A percentile compares a stretch with the other conserved stretches of the same genome.
These are phyloP conservation scores for Drusus annulatus DNA, from an alignment of 1,140 invertebrate species.

Conservation along the genomic window DNA sequence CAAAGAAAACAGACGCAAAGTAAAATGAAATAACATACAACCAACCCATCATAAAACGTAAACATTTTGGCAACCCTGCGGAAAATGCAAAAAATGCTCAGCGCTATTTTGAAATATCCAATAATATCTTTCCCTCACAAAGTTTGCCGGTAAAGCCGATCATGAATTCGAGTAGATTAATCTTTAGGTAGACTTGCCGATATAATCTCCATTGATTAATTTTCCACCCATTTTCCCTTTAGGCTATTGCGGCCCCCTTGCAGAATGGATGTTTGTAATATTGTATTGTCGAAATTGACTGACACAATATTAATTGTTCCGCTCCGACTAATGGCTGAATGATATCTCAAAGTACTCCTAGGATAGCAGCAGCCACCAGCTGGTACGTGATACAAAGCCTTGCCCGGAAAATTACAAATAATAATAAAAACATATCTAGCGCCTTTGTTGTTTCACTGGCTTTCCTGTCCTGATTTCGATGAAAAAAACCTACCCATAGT, in stretches of 20 bases:
- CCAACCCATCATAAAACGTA: no score
- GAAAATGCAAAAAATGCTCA: no score
- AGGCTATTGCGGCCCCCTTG: neutral
- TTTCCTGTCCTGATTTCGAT: no score
- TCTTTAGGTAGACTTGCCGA: constrained; percentile 13
- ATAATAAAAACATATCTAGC: constrained; percentile 2
- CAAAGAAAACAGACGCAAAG: no score
- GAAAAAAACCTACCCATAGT: no score
- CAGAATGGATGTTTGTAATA: constrained; percentile 30
- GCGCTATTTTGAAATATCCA: no score
- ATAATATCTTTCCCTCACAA: neutral
- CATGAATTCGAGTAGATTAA: constrained; percentile 29
- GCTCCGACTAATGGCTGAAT: constrained; percentile 16
- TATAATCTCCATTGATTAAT: constrained; percentile 38
- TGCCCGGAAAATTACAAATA: neutral
- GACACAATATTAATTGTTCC: constrained; percentile 34
- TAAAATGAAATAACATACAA: no score
- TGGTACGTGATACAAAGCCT: neutral
- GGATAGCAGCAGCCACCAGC: neutral
- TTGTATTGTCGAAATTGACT: constrained; percentile 34
- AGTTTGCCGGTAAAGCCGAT: constrained; percentile 1
- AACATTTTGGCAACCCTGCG: no score
- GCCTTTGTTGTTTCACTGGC: neutral
- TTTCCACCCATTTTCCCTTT: constrained; percentile 9
- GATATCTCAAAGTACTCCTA: constrained; percentile 22